A percentile compares a stretch with the other conserved stretches of the same genome.
phyloP scores from a whole-genome alignment of 2,888 invertebrate species.

The Linyphia triangularis region DNA sequence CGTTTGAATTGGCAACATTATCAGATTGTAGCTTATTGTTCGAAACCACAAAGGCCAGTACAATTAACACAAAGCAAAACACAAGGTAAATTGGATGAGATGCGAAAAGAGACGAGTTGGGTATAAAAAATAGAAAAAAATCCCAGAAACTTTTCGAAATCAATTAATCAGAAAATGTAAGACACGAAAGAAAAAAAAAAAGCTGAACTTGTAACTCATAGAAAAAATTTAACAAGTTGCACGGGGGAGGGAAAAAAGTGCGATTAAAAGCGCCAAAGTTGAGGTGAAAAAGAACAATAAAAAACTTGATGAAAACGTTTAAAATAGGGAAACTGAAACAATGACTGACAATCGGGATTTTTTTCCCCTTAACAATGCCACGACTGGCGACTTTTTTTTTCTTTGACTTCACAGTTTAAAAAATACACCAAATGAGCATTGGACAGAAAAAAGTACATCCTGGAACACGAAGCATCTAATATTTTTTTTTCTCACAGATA shows the following conservation, averaged over 20 bases:
- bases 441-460: conserved; percentile 1
- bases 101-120: conserved; percentile 6
- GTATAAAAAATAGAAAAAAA: conserved; percentile 34
- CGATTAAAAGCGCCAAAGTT: conserved; percentile 68
- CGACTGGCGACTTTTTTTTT: conserved; percentile 39
- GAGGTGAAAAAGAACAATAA: conserved; percentile 59
- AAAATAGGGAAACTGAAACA: conserved; percentile 73
- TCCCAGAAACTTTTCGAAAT: conserved; percentile 68
- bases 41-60: conserved; percentile 40
- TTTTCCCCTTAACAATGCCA: conserved; percentile 13
- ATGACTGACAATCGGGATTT: conserved; percentile 70
- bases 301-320: conserved; percentile 72
- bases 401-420: conserved; percentile 38
- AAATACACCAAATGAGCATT: conserved; percentile 70
- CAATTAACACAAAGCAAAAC: conserved; percentile 64
- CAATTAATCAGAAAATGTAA: conserved; percentile 73
- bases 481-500: conserved; percentile 38
- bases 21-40: conserved; percentile 65
- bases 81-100: conserved; percentile 46
- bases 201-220: conserved; percentile 24
- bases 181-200: conserved; percentile 49
- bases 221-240: conserved; percentile 56
- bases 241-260: conserved; percentile 38
- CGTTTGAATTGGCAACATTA: conserved; percentile 55
- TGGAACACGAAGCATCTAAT: neutral